These are phyloP conservation scores for Phengaris alcon DNA, from an alignment of 2,888 invertebrate genomes.

Conservation along the genomic window DNA sequence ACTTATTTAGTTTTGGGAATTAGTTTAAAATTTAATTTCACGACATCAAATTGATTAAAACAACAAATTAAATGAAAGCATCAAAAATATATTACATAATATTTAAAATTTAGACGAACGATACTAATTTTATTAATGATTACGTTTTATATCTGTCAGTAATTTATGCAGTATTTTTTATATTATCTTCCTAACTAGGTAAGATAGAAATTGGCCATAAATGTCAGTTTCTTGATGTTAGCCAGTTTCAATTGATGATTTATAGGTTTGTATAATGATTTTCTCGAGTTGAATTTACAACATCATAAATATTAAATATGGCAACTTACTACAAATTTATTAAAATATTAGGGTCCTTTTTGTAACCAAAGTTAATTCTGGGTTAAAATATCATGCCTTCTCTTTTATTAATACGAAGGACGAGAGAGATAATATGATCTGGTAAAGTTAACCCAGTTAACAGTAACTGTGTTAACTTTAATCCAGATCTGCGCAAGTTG, in stretches of 20 bases:
- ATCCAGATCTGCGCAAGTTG: too few species aligned
- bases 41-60: too few species aligned
- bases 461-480: too few species aligned
- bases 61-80: neutral
- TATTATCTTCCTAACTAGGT: neutral
- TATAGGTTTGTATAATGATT: neutral
- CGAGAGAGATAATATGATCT: too few species aligned
- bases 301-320: too few species aligned
- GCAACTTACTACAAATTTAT: too few species aligned
- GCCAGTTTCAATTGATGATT: neutral
- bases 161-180: neutral
- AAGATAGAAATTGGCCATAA: neutral
- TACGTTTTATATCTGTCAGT: neutral
- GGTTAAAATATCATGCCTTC: too few species aligned
- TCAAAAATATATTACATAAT: neutral
- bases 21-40: too few species aligned
- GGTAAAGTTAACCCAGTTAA: too few species aligned
- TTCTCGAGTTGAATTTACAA: neutral
- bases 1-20: neutral
- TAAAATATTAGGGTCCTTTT: neutral
- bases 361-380: too few species aligned
- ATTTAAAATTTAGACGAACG: neutral
- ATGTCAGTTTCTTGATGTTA: neutral
- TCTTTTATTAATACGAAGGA: too few species aligned
- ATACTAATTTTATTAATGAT: neutral